phyloP scores from a whole-genome alignment of 2,797 vertebrate genomes.

The Eulemur albifrons region DNA sequence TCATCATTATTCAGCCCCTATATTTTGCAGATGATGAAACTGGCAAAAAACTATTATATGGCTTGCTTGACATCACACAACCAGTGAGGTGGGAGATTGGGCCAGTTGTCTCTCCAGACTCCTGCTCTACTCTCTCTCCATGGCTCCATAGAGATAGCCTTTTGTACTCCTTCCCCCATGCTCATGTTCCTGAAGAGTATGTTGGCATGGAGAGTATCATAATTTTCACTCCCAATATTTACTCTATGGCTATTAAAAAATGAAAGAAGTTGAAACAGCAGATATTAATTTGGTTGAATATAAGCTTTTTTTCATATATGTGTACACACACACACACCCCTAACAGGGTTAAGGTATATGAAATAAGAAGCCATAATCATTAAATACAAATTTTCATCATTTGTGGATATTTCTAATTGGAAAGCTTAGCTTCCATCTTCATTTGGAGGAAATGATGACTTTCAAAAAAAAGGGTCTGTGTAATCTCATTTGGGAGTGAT shows the following conservation, averaged over 20 bases:
- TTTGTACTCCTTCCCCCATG: neutral
- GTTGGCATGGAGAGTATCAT: neutral
- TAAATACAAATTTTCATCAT: neutral
- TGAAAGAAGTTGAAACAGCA: neutral
- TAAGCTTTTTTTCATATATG: neutral
- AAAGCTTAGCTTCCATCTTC: neutral
- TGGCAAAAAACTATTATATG: neutral
- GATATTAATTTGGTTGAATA: neutral
- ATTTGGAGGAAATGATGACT: neutral
- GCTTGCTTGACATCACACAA: neutral
- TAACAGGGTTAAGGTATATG: neutral
- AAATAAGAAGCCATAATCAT: neutral
- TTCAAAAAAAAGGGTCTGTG: neutral
- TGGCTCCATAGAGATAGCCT: accelerated
- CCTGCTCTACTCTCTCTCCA: neutral
- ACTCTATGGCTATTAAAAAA: neutral
- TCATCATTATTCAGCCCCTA: neutral
- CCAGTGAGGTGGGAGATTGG: neutral
- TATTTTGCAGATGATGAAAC: neutral
- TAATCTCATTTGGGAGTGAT: constrained; percentile 12
- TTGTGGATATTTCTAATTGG: neutral
- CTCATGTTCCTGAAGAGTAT: neutral
- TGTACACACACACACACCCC: neutral
- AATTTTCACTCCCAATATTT: neutral
- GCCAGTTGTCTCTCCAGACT: neutral